phyloP scores from a whole-genome alignment of 2,113 vertebrate genomes.

The Notarius lentiginosus region DNA sequence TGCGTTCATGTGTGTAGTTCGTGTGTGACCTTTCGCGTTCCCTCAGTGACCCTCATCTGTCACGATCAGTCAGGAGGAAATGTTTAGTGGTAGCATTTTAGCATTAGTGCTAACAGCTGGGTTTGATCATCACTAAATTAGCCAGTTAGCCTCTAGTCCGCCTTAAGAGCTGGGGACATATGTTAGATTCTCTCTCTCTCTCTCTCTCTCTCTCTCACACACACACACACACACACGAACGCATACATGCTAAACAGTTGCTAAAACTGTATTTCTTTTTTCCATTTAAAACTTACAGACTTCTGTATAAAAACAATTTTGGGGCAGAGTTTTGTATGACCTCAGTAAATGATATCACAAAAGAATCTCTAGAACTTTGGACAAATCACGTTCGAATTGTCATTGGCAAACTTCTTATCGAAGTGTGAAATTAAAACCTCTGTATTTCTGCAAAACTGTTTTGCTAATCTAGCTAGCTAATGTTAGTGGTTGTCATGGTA shows the following conservation, averaged over 20 bases:
- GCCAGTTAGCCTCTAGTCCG: not conserved
- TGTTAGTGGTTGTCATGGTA: not conserved
- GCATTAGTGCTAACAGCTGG: not conserved
- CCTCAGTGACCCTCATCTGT: not conserved
- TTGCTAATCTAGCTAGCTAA: not conserved
- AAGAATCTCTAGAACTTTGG: not conserved
- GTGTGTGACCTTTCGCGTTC: not conserved
- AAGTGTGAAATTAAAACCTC: not conserved
- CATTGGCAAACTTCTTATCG: not conserved
- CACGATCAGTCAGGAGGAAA: not conserved
- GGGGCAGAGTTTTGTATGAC: not conserved
- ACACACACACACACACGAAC: no score
- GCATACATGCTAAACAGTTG: no score
- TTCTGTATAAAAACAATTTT: not conserved
- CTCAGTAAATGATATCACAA: not conserved
- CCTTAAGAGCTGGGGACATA: not conserved
- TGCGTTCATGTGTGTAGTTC: not conserved
- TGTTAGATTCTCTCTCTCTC: not conserved
- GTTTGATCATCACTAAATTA: constrained; percentile 4
- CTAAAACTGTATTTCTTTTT: not conserved
- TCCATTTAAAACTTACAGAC: not conserved
- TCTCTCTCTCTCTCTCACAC: not conserved
- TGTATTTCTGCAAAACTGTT: not conserved
- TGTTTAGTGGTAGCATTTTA: not conserved
- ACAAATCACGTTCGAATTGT: not conserved